Evolutionary conservation across 2,113 vertebrate species (phyloP).

Genomic region (Podarcis raffonei): DNA sequence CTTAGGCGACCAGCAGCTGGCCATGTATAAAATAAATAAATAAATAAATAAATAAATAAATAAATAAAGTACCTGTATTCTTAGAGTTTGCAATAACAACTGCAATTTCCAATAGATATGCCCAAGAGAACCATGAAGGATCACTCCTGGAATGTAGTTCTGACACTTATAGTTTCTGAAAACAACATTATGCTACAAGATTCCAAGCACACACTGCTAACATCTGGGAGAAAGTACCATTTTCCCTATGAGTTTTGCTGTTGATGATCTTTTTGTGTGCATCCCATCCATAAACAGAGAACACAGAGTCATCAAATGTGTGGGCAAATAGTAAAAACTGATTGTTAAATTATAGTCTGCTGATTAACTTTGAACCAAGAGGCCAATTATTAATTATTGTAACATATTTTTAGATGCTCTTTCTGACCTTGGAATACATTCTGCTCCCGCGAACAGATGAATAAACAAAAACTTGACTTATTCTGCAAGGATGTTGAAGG

Average conservation of each 20-base stretch:
- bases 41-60: not conserved
- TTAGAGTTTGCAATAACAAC: not conserved
- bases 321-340: not conserved
- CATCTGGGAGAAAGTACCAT: not conserved
- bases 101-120: not conserved
- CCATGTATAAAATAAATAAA: not conserved
- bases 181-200: not conserved
- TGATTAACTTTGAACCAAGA: not conserved
- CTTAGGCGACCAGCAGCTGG: not conserved
- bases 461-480: not conserved
- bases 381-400: not conserved
- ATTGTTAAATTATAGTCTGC: not conserved
- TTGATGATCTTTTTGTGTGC: not conserved
- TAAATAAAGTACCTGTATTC: not conserved
- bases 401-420: not conserved
- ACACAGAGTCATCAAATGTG: not conserved
- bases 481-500: not conserved
- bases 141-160: not conserved
- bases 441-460: not conserved
- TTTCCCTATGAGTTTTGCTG: not conserved
- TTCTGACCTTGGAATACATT: not conserved
- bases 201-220: not conserved
- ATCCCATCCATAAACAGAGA: conserved; percentile 9
- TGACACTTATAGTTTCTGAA: conserved; percentile 1
- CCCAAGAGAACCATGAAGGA: not conserved